Evolutionary conservation across 2,797 vertebrate genomes (phyloP), one percentile per base, ranked within the genome.

Genomic region (Pyrocephalus nanus): DNA sequence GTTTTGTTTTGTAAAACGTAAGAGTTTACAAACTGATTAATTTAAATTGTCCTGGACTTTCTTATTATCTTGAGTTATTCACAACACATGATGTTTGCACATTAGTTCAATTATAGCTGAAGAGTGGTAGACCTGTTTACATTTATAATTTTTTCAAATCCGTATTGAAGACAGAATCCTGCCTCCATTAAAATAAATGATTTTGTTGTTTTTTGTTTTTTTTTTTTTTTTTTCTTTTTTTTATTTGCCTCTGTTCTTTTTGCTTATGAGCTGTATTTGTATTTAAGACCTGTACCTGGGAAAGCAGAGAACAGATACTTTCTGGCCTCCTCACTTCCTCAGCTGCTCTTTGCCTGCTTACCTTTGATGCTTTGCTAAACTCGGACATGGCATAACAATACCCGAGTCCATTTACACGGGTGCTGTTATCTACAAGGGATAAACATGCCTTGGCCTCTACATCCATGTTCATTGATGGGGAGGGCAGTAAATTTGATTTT

Each of bases 371-470:
- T 79, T 55, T 55, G 73, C 8, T 61, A n/a, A 83, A 27, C 15
- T 19, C 8, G 27, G 19, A 29, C 19, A 5, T 7, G 23, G 30
- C 0, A 0, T 21, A 45, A 32, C 5, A 7, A 21, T 12, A 53
- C 8, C 12, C 14, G 23, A 1, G 4, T 15, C 53, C 58, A 2
- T 45, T 87, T 15, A 23, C 1, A 4, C 29, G 3, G 43, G 12
- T 54, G 65, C 4, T 66, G 36, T 14, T 61, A 25, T 29, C 29
- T 48, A 17, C 32, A 15, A 36, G 14, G 21, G 12, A 23, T 30
- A 34, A 73, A 74, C 12, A 3, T 29, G 9, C 16, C 36, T 60
- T 50, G 57, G 40, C 57, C 70, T 81, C 30, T 38, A 8, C 11
- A 12, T 53, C 43, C 23, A 4, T 2, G 3, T 11, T 57, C 30